Evolutionary conservation across 2,797 vertebrate species (phyloP).

Genomic region (Notolabrus celidotus): DNA sequence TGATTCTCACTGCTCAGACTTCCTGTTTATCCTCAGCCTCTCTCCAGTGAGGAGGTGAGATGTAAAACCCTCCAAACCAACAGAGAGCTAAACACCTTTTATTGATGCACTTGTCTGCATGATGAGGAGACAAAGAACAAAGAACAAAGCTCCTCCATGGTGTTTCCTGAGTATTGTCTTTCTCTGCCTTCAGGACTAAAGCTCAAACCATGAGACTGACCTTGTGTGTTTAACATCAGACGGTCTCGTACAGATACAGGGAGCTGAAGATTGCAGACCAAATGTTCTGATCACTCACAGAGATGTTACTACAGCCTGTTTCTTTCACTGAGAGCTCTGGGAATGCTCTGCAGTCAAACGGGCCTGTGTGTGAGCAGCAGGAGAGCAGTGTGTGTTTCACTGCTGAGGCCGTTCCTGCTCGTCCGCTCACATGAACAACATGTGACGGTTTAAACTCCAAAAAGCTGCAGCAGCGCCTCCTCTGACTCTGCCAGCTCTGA

Average conservation of each 20-base stretch:
- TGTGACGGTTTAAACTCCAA: constrained; percentile 53
- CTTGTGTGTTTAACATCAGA: not conserved
- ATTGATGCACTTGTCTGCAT: too few relatives aligned
- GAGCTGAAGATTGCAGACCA: not conserved
- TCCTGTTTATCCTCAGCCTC: too few relatives aligned
- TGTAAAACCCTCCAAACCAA: too few relatives aligned
- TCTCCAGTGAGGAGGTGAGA: too few relatives aligned
- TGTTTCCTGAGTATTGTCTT: too few relatives aligned
- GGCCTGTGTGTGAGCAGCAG: not conserved
- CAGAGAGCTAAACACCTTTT: too few relatives aligned
- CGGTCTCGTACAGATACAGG: too few relatives aligned
- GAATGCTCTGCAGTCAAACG: not conserved
- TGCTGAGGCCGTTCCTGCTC: not conserved
- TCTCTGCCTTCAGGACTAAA: not conserved
- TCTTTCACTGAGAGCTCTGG: too few relatives aligned
- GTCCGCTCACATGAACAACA: constrained; percentile 63
- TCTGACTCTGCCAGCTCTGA: not conserved
- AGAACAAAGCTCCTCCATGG: too few relatives aligned
- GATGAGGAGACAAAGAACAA: too few relatives aligned
- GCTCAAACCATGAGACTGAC: not conserved
- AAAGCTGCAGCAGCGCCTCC: constrained; percentile 5
- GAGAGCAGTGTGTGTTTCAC: not conserved
- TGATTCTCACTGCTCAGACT: too few relatives aligned
- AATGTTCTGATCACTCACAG: not conserved
- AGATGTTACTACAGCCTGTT: not conserved